Evolutionary conservation across 2,888 invertebrate species (phyloP).

Genomic region (Dryobota labecula): DNA sequence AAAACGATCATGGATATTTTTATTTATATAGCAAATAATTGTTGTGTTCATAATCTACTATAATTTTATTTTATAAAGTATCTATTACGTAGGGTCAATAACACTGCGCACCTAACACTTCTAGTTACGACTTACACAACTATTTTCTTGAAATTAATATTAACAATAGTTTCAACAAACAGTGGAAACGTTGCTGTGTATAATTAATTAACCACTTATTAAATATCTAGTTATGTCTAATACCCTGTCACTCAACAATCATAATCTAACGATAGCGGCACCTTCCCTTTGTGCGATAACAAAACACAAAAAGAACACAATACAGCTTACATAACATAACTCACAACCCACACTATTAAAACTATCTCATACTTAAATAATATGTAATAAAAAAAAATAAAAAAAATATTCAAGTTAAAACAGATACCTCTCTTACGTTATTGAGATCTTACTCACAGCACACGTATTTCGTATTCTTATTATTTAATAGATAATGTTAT

Average conservation of each 20-base stretch:
- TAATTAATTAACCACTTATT: slow-evolving; percentile 42
- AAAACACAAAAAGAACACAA: slow-evolving; percentile 55
- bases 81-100: slow-evolving; percentile 23
- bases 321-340: slow-evolving; percentile 38
- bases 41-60: slow-evolving; percentile 21
- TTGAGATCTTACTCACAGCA: slow-evolving; percentile 88
- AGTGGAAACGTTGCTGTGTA: slow-evolving; percentile 41
- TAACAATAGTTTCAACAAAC: slow-evolving; percentile 41
- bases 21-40: slow-evolving; percentile 48
- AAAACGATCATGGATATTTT: slow-evolving; percentile 43
- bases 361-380: slow-evolving; percentile 41
- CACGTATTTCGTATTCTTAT: slow-evolving; percentile 69
- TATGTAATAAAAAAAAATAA: slow-evolving; percentile 28
- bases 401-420: slow-evolving; percentile 55
- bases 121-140: neutral
- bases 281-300: slow-evolving; percentile 49
- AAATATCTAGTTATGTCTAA: slow-evolving; percentile 61
- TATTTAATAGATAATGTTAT: slow-evolving; percentile 50
- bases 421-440: slow-evolving; percentile 67
- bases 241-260: slow-evolving; percentile 69
- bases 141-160: slow-evolving; percentile 20
- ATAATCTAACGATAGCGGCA: slow-evolving; percentile 49
- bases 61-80: slow-evolving; percentile 48
- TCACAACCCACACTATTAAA: slow-evolving; percentile 60
- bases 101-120: slow-evolving; percentile 9